phyloP scores from a whole-genome alignment of 2,113 vertebrate species.

The Microtus oregoni region DNA sequence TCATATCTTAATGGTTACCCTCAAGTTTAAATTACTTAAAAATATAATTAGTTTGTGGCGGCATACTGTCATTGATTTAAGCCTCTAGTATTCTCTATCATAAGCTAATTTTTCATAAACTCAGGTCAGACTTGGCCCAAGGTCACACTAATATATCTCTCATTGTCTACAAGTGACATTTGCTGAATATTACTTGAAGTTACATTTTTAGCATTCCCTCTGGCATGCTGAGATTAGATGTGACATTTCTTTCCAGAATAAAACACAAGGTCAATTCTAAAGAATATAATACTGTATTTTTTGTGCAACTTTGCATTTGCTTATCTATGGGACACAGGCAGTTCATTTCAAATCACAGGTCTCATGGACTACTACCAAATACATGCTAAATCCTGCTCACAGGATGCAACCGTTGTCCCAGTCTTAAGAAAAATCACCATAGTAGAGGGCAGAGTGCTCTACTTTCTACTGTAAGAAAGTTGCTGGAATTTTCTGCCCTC shows the following conservation, averaged over 20 bases:
- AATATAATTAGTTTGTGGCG: constrained; percentile 22
- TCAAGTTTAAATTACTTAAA: constrained; percentile 27
- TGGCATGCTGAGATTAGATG: constrained; percentile 77
- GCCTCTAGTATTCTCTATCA: background rate
- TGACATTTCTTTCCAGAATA: constrained; percentile 75
- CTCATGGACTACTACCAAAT: constrained; percentile 1
- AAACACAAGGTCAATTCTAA: constrained; percentile 77
- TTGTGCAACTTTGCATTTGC: constrained; percentile 68
- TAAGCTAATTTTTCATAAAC: constrained; percentile 1
- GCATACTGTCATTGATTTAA: constrained; percentile 17
- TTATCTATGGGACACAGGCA: constrained; percentile 77
- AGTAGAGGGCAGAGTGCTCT: constrained; percentile 8
- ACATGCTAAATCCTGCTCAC: constrained; percentile 45
- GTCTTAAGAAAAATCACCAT: constrained; percentile 62
- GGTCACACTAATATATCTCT: constrained; percentile 67
- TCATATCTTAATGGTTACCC: background rate
- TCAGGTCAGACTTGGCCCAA: constrained; percentile 60
- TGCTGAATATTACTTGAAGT: constrained; percentile 68
- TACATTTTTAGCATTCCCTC: constrained; percentile 75
- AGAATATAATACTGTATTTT: constrained; percentile 62
- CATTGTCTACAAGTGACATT: constrained; percentile 69
- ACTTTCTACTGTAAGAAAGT: background rate
- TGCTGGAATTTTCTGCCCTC: background rate
- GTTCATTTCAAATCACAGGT: constrained; percentile 64
- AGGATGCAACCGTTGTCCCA: background rate